These are phyloP conservation scores for Pseudochirops corinnae DNA, from an alignment of 2,797 vertebrate species.

Conservation along the genomic window DNA sequence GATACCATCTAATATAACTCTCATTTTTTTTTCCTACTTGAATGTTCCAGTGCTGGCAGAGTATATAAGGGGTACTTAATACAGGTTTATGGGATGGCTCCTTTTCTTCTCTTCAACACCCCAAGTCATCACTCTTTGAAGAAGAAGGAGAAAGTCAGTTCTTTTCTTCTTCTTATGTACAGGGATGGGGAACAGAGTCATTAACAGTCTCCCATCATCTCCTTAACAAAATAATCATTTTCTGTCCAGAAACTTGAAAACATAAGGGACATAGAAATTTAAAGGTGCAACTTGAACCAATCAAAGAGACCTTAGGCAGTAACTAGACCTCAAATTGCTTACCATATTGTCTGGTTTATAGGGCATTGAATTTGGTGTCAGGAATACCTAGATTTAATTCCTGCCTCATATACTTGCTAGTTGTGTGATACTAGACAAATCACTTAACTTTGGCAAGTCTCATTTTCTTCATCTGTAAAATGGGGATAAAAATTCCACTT, in stretches of 20 bases:
- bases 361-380: background rate
- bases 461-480: background rate
- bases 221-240: background rate
- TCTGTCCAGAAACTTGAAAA: background rate
- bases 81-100: background rate
- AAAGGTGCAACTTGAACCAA: background rate
- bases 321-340: background rate
- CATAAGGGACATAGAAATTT: background rate
- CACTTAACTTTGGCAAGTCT: background rate
- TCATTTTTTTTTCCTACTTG: background rate
- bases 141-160: background rate
- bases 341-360: background rate
- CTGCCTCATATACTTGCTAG: background rate
- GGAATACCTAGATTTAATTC: background rate
- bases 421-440: background rate
- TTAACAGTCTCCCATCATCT: background rate
- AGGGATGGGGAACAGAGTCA: background rate
- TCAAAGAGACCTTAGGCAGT: background rate
- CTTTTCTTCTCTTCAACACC: background rate
- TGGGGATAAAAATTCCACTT: background rate
- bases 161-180: background rate
- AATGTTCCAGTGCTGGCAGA: background rate
- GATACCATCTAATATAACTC: background rate
- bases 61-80: background rate
- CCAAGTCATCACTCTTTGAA: background rate